Evolutionary conservation across 2,113 vertebrate species (phyloP).

Genomic region (Xiphorhynchus elegans): DNA sequence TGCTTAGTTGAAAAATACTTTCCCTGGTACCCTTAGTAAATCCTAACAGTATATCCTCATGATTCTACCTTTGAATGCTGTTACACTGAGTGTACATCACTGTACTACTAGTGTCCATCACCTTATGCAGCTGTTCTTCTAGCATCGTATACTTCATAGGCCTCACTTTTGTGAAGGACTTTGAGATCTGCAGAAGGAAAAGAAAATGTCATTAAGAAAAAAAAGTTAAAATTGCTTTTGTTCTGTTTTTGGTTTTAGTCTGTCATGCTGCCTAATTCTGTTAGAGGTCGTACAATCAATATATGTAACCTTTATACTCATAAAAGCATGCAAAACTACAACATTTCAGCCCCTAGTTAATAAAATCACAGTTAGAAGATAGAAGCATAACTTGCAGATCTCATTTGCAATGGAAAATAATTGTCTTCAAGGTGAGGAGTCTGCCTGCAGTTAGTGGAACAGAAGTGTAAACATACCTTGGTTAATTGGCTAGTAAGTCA

Average conservation of each 20-base stretch:
- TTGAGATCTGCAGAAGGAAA: neutral
- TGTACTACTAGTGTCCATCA: neutral
- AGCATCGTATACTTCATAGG: neutral
- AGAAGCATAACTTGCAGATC: neutral
- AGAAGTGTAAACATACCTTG: slow-evolving; percentile 26
- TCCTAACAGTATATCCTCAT: neutral
- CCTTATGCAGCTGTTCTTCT: neutral
- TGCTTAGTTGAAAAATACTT: neutral
- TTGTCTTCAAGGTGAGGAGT: neutral
- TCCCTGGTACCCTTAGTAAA: neutral
- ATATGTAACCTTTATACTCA: neutral
- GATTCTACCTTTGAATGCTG: neutral
- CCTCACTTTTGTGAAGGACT: neutral
- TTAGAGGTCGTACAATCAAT: neutral
- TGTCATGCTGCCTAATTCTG: neutral
- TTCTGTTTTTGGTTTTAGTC: neutral
- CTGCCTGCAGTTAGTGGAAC: neutral
- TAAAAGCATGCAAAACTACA: neutral
- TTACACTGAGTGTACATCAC: neutral
- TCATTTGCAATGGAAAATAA: slow-evolving; percentile 2
- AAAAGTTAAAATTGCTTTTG: neutral
- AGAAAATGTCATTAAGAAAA: neutral
- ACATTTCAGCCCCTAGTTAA: neutral
- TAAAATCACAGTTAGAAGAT: neutral
- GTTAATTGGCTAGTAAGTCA: slow-evolving; percentile 20